Conservation (phyloP, 2,888 invertebrate species). For the Macaria liturata region DNA sequence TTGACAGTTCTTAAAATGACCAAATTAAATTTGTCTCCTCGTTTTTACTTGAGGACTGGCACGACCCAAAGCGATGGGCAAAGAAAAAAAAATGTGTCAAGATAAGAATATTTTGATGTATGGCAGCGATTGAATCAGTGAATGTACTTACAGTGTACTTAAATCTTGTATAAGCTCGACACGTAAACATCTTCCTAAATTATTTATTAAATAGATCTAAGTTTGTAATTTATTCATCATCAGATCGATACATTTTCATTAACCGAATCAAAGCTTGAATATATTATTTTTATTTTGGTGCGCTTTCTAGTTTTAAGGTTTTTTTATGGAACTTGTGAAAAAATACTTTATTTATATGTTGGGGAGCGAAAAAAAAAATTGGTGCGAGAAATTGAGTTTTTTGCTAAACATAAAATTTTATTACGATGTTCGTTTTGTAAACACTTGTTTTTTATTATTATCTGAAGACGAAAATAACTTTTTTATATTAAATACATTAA, state of each 20-base stretch:
- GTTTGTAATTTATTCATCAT: conserved; percentile 20
- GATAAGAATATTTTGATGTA: too few relatives aligned
- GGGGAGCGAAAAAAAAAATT: background rate
- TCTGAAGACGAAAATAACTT: too few relatives aligned
- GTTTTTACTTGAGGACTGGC: too few relatives aligned
- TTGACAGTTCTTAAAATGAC: too few relatives aligned
- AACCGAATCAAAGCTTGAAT: conserved; percentile 22
- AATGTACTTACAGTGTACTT: conserved; percentile 33
- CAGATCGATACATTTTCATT: conserved; percentile 22
- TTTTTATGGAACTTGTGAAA: conserved; percentile 1
- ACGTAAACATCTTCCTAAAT: conserved; percentile 20
- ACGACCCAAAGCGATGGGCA: too few relatives aligned
- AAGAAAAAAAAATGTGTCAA: too few relatives aligned
- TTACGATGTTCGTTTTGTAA: too few relatives aligned
- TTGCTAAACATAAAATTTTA: too few relatives aligned
- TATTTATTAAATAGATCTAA: conserved; percentile 17
- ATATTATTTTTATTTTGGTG: conserved; percentile 20
- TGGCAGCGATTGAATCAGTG: background rate
- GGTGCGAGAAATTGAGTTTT: conserved; percentile 22
- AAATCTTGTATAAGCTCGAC: conserved; percentile 16
- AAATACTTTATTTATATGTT: conserved; percentile 11
- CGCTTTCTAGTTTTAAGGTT: conserved; percentile 14
- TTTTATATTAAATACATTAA: too few relatives aligned
- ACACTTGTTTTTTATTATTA: too few relatives aligned
- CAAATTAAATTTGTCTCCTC: too few relatives aligned